Evolutionary conservation across 2,113 vertebrate genomes (phyloP), one percentile per base, ranked within the genome.

Genomic region (Arenaria interpres): DNA sequence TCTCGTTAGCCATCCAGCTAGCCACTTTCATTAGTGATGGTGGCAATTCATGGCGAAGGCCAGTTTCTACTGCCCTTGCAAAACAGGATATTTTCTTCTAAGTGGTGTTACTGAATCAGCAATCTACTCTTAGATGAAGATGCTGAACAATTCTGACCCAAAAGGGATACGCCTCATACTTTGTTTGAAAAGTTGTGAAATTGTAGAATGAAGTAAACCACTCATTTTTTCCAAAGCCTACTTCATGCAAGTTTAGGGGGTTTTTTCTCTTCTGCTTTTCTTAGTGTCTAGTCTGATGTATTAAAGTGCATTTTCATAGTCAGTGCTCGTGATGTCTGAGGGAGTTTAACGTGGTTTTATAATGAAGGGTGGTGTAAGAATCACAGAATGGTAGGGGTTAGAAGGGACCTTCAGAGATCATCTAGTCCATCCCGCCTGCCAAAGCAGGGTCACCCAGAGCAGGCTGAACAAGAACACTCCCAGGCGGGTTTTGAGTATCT

Each of bases 21-120:
- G 93, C 95, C 91, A 97, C 91, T 92, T 97, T 95, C 93, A 92
- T 97, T 96, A 97, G 90, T 48, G 73, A 94, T 85, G 62, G 93
- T 84, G 88, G 68, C 78, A 82, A 68, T 92, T 85, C 79, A 22
- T 85, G 92, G 71, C 0, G 45, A 94, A 91, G 93, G 73, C 91
- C 88, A 88, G 71, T 62, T 91, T 86, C 92, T 63, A 85, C 69
- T 88, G 71, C 62, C 59, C 90, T 87, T 82, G 60, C 80, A 72
- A 91, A 86, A 68, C 62, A 85, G 51, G 64, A 2, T 62, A 64
- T 75, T 76, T 91, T 85, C 77, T 85, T 87, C 57, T 67, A 37
- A 80, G 71, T 45, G 77, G 32, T 54, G 54, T 53, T 87, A 62
- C 28, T 46, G 7, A 68, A 69, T 79, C 67, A 91, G 50, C 60